A percentile compares a stretch with the other conserved stretches of the same genome.
Evolutionary conservation across 2,797 vertebrate species (phyloP).

Genomic region (Orientallactaga sibirica): DNA sequence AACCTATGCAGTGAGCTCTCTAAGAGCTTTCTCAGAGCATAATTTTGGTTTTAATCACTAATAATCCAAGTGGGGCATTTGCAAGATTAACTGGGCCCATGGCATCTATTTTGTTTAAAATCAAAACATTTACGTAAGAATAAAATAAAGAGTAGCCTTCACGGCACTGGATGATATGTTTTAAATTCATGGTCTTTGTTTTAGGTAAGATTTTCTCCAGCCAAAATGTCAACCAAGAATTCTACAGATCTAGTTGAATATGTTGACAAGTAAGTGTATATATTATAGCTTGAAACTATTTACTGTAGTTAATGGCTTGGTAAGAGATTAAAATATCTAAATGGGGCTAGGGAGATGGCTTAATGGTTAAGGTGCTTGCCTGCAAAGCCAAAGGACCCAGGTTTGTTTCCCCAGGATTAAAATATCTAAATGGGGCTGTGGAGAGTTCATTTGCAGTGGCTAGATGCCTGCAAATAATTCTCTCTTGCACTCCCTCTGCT

Average conservation of each 20-base stretch:
- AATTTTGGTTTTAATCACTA: constrained; percentile 50
- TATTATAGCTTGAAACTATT: constrained; percentile 40
- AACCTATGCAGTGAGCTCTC: background rate
- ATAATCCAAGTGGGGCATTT: background rate
- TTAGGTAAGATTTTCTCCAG: constrained; percentile 81
- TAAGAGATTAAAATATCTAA: background rate
- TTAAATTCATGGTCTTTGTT: constrained; percentile 74
- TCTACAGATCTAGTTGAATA: constrained; percentile 81
- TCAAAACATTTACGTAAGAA: constrained; percentile 44
- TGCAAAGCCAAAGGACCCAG: too few species aligned
- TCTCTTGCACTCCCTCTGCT: too few species aligned
- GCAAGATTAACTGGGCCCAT: background rate
- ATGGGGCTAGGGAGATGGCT: too few species aligned
- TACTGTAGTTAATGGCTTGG: background rate
- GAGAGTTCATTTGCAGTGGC: background rate
- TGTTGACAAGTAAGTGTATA: constrained; percentile 84
- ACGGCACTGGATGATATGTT: constrained; percentile 41
- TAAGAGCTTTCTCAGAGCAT: background rate
- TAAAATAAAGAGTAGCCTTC: constrained; percentile 41
- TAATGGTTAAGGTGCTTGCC: too few species aligned
- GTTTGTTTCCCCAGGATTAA: too few species aligned
- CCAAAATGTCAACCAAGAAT: constrained; percentile 83
- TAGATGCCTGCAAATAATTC: background rate
- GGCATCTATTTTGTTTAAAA: constrained; percentile 20
- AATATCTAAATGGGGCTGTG: too few species aligned